Percentiles rank a stretch among this genome's conserved stretches.
Evolutionary conservation across 2,797 vertebrate genomes (phyloP).

Genomic region (Bothrops alternatus): DNA sequence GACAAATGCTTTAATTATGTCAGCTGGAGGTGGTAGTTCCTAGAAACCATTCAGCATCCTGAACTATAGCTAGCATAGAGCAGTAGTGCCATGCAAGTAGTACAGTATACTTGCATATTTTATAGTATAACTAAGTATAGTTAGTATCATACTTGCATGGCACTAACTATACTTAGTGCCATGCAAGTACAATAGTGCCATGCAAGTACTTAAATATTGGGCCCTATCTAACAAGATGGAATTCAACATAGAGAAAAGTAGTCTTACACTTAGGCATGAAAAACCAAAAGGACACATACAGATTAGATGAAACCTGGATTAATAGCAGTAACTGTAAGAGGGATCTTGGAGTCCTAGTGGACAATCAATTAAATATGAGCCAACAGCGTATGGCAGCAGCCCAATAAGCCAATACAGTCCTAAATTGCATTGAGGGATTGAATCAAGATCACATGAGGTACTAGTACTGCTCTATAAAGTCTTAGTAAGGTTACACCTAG

Average conservation of each 20-base stretch:
- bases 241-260: background rate
- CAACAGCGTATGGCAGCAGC: too few relatives aligned
- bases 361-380: too few relatives aligned
- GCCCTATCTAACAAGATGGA: background rate
- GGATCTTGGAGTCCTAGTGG: too few relatives aligned
- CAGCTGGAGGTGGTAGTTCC: background rate
- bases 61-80: too few relatives aligned
- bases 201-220: background rate
- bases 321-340: too few relatives aligned
- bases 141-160: too few relatives aligned
- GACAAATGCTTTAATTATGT: background rate
- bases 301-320: background rate
- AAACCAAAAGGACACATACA: background rate
- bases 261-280: background rate
- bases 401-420: too few relatives aligned
- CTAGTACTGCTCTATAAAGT: background rate
- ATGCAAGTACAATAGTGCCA: background rate
- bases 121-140: too few relatives aligned
- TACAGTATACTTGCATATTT: too few relatives aligned
- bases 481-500: background rate
- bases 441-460: background rate
- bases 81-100: background rate
- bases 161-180: background rate
- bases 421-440: too few relatives aligned
- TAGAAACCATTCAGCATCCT: background rate